phyloP scores from a whole-genome alignment of 2,888 invertebrate genomes.

The Eristalinus sepulchralis region DNA sequence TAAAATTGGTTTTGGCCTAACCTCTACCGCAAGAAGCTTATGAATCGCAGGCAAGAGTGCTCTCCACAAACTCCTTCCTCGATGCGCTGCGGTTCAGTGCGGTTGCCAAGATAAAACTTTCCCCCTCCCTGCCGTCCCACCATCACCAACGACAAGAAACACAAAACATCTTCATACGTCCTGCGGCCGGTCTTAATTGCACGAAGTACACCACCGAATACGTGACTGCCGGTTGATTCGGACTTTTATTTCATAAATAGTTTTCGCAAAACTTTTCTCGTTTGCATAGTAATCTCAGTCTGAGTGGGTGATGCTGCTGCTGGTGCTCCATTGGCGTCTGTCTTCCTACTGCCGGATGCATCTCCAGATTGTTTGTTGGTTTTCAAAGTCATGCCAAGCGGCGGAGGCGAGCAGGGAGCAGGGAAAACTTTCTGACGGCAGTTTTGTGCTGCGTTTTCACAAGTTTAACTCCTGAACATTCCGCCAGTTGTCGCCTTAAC shows the following conservation, averaged over 20 bases:
- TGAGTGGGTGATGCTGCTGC: constrained; percentile 39
- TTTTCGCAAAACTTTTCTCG: constrained; percentile 66
- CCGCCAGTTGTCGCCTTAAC: constrained; percentile 30
- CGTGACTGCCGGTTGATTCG: constrained; percentile 68
- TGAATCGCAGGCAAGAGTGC: constrained; percentile 5
- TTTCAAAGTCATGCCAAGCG: constrained; percentile 54
- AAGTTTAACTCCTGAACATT: constrained; percentile 52
- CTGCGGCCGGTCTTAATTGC: constrained; percentile 60
- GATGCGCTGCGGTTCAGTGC: constrained; percentile 12
- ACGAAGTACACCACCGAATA: constrained; percentile 61
- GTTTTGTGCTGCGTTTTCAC: constrained; percentile 20
- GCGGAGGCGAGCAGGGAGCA: not conserved
- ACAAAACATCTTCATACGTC: constrained; percentile 53
- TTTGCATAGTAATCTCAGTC: constrained; percentile 71
- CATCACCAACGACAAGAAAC: not conserved
- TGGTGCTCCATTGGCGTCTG: not conserved
- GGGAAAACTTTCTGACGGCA: constrained; percentile 29
- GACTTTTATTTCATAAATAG: constrained; percentile 71
- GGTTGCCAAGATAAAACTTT: constrained; percentile 58
- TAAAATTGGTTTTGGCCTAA: constrained; percentile 12
- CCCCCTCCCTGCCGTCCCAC: not conserved
- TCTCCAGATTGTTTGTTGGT: constrained; percentile 54
- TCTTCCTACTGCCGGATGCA: not conserved
- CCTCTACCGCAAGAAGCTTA: not conserved
- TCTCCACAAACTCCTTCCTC: constrained; percentile 35